Evolutionary conservation across 2,797 vertebrate genomes (phyloP), one percentile per base, ranked within the genome.

Genomic region (Pseudomugil gertrudae): DNA sequence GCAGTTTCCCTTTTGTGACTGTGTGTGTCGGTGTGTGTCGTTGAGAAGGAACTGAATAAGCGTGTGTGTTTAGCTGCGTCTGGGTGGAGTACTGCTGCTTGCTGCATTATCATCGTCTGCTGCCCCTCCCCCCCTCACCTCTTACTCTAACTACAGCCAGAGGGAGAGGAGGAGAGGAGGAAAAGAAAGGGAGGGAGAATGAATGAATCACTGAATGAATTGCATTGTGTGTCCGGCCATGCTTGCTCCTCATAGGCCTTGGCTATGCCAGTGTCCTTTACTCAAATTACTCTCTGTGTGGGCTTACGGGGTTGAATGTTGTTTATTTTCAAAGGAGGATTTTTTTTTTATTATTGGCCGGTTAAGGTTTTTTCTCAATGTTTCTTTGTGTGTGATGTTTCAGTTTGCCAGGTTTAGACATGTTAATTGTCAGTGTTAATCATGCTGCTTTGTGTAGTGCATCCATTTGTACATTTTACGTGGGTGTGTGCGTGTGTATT

Each of bases 191-290:
- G 85, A 89, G 89, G 87, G 87, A 89, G 92, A 90, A 93, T 92
- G 92, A 94, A 92, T 86, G 92, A 93, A 92, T 87, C 88, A 84
- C 88, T 94, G 93, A 94, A 94, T 94, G 94, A 94, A 94, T 92
- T 92, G 92, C 91, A 94, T 95, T 95, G 93, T 94, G 92, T 88
- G 87, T 69, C 83, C 74, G 77, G 87, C 93, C 90, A 91, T 92
- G 92, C 93, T 92, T 86, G 81, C 57, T 85, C 77, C 78, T 89
- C 73, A 79, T 87, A 87, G 84, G 87, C 90, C 85, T 85, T 26
- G 84, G 86, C 74, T 92, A 85, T 78, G 82, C 83, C 78, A 82
- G 71, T 79, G 88, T 91, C 81, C 80, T 88, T 84, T 87, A 72
- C 89, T 91, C 84, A 81, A 74, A 87, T 90, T 87, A 87, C 88